Conservation (phyloP, 2,113 vertebrate species). For the Psilopogon haemacephalus region DNA sequence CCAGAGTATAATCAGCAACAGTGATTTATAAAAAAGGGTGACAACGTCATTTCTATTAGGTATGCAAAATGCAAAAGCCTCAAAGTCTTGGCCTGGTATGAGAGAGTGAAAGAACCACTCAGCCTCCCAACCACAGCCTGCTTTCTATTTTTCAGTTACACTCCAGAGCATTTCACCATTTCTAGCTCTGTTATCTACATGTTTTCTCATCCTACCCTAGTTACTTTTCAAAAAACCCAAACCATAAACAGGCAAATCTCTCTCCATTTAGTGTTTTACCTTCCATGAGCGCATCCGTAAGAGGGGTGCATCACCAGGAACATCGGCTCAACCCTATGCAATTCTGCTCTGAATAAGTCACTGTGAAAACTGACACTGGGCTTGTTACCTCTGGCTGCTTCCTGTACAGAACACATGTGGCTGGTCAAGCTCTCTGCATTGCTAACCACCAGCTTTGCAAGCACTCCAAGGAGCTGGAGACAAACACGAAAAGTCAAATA, state of each 20-base stretch:
- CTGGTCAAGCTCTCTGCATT: neutral
- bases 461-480: neutral
- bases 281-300: rapidly evolving
- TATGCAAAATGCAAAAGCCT: slow-evolving; percentile 72
- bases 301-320: neutral
- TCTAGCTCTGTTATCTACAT: neutral
- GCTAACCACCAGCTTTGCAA: neutral
- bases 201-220: neutral
- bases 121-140: slow-evolving; percentile 62
- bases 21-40: slow-evolving; percentile 39
- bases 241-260: neutral
- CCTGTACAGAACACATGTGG: neutral
- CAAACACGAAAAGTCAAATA: neutral
- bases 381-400: neutral
- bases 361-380: neutral
- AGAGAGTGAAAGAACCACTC: slow-evolving; percentile 49
- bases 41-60: neutral
- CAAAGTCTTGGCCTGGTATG: slow-evolving; percentile 20
- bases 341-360: neutral
- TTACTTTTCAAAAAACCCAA: neutral
- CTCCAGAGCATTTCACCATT: slow-evolving; percentile 42
- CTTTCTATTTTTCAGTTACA: slow-evolving; percentile 70
- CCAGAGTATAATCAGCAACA: neutral
- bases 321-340: neutral
- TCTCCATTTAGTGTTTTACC: neutral